A percentile compares a stretch with the other conserved stretches of the same genome.
Conservation (phyloP, 2,797 vertebrate species). For the Pogoniulus pusillus region DNA sequence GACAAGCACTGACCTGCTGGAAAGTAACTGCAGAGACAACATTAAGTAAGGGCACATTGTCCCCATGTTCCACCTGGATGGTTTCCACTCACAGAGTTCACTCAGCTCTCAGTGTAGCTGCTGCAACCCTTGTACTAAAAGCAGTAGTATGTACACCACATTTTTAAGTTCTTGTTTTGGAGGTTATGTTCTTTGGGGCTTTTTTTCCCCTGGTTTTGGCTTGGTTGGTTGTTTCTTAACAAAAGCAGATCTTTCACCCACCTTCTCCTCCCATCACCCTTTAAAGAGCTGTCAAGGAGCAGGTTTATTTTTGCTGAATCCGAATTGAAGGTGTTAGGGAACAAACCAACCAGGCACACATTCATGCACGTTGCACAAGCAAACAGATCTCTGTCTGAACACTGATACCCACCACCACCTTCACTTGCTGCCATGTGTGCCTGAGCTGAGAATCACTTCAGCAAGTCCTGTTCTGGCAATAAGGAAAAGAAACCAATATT, state of each 20-base stretch:
- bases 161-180: neutral
- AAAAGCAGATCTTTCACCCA: neutral
- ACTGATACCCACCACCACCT: neutral
- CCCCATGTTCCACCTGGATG: neutral
- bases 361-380: rapidly evolving
- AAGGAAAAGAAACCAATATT: neutral
- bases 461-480: neutral
- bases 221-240: neutral
- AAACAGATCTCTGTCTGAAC: neutral
- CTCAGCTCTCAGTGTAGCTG: neutral
- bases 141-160: neutral
- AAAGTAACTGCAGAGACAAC: neutral
- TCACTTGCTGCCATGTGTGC: neutral
- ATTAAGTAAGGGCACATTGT: neutral
- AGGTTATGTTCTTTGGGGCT: too few species aligned
- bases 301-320: slow-evolving; percentile 21
- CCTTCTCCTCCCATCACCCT: neutral
- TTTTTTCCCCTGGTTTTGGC: too few species aligned
- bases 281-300: slow-evolving; percentile 4
- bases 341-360: neutral
- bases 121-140: neutral
- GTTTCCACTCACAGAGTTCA: neutral
- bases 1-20: neutral
- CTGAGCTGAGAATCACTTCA: neutral
- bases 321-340: neutral